These are phyloP conservation scores for Uropsilus gracilis DNA, from an alignment of 2,113 vertebrate species.

Conservation along the genomic window DNA sequence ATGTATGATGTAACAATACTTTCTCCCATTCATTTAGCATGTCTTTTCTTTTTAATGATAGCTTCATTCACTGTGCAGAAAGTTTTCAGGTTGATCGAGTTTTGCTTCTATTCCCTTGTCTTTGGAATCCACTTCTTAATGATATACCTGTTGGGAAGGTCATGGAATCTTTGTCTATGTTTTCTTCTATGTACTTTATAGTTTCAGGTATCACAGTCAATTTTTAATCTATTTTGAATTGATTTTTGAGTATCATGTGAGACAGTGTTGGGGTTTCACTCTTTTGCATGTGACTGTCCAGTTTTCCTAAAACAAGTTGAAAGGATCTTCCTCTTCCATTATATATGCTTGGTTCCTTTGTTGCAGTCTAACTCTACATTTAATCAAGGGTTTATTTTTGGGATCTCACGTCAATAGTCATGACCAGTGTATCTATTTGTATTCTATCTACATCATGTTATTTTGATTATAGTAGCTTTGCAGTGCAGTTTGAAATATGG, in stretches of 20 bases:
- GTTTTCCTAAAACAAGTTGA: neutral
- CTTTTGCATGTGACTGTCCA: neutral
- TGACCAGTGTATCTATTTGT: neutral
- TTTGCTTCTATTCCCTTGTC: neutral
- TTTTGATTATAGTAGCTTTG: too few relatives aligned
- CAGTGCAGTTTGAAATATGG: too few relatives aligned
- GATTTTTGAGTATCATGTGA: neutral
- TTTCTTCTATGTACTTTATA: neutral
- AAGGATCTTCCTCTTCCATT: neutral
- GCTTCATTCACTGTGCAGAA: neutral
- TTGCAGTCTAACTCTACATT: neutral
- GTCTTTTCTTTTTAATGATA: neutral
- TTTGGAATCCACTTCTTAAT: too few relatives aligned
- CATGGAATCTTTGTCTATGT: too few relatives aligned
- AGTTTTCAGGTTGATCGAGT: neutral
- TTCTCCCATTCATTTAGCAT: neutral
- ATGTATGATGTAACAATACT: neutral
- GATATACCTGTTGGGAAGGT: too few relatives aligned
- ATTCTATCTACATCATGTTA: neutral
- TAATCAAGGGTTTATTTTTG: neutral
- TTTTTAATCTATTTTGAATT: neutral
- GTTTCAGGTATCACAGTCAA: neutral
- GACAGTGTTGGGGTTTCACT: neutral
- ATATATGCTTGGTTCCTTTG: neutral
- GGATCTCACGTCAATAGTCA: neutral